Conservation (phyloP, 2,888 invertebrate genomes). For the Cataglyphis cursor region DNA sequence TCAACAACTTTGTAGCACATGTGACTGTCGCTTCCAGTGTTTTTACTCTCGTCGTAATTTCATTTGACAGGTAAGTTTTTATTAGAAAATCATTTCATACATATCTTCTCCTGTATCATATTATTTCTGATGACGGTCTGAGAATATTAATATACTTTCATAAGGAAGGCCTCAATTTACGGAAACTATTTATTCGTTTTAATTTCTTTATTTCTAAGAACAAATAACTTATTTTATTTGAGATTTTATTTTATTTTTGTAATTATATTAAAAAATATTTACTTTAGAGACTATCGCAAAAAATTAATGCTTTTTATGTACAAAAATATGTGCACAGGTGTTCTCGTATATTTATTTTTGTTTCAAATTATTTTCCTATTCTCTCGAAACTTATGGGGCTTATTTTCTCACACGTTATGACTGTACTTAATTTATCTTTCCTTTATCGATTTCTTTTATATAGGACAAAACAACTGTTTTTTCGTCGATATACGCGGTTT, state of each 20-base stretch:
- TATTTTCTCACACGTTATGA: background rate
- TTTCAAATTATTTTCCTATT: background rate
- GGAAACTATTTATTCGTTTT: background rate
- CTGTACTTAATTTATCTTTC: background rate
- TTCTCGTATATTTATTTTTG: background rate
- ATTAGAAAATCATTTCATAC: constrained; percentile 9
- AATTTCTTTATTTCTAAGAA: background rate
- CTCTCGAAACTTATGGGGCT: background rate
- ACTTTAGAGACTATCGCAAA: background rate
- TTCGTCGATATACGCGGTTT: background rate
- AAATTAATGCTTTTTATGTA: background rate
- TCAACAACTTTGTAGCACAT: constrained; percentile 96
- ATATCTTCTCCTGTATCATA: background rate
- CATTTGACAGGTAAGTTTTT: constrained; percentile 94
- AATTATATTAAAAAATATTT: background rate
- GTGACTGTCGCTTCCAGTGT: constrained; percentile 97
- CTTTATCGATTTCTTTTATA: constrained; percentile 16
- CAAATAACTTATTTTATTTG: background rate
- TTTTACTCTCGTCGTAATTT: constrained; percentile 97
- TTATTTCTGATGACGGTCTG: background rate
- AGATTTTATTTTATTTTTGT: background rate
- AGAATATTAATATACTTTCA: background rate
- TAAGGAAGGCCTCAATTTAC: background rate
- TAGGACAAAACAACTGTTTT: constrained; percentile 16
- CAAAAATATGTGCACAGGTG: background rate